Conservation (phyloP, 2,797 vertebrate species). For the Euphonia xanthogaster region DNA sequence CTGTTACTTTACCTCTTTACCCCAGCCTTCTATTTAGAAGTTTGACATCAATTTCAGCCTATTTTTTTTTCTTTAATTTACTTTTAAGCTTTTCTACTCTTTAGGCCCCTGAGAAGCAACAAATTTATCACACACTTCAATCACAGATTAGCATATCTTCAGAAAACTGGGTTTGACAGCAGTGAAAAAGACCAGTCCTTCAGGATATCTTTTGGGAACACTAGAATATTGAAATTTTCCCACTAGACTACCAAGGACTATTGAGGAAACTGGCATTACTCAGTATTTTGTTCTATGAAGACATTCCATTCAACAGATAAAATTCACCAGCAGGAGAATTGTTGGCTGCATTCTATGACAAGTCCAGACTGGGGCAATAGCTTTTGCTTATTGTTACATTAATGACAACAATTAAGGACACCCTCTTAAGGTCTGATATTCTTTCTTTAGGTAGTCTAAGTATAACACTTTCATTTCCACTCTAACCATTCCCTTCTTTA, state of each 20-base stretch:
- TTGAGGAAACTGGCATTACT: not conserved
- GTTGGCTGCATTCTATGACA: not conserved
- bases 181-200: not conserved
- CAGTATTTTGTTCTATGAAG: not conserved
- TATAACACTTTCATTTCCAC: conserved; percentile 4
- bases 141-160: not conserved
- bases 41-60: not conserved
- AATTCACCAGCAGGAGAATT: not conserved
- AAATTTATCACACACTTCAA: not conserved
- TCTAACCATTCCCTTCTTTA: conserved; percentile 29
- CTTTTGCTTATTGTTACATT: not conserved
- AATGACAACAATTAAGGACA: not conserved
- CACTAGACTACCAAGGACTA: not conserved
- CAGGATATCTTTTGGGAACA: not conserved
- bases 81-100: not conserved
- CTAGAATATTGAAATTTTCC: not conserved
- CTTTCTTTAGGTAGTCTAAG: not conserved
- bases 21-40: not conserved
- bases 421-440: not conserved
- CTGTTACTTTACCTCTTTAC: not conserved
- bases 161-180: not conserved
- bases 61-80: not conserved
- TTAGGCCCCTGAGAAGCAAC: not conserved
- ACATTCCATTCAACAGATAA: not conserved
- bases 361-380: not conserved